A percentile compares a stretch with the other conserved stretches of the same genome.
Conservation (phyloP, 1,140 invertebrate genomes). For the Musca domestica region DNA sequence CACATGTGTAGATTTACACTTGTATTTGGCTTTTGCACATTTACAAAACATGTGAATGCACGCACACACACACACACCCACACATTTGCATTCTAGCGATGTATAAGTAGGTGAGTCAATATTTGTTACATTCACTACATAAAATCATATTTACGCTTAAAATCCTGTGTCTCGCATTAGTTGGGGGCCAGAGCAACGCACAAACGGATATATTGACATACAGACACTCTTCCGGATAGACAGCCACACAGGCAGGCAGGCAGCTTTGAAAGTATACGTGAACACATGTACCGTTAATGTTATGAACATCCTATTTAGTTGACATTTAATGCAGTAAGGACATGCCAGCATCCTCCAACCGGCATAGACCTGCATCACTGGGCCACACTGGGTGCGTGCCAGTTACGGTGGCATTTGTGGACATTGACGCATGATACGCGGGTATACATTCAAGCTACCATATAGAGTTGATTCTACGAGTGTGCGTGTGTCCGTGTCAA, state of each 20-base stretch:
- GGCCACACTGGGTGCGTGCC: too few relatives aligned
- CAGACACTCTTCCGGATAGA: neutral
- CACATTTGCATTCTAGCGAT: neutral
- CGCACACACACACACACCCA: neutral
- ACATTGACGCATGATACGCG: too few relatives aligned
- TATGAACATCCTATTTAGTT: constrained; percentile 1
- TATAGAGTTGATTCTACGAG: neutral
- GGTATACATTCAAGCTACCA: neutral
- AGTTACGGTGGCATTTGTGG: too few relatives aligned
- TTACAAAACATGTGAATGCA: neutral
- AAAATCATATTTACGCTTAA: constrained; percentile 3
- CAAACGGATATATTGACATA: neutral
- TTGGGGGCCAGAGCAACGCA: neutral
- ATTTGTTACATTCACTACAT: constrained; percentile 7
- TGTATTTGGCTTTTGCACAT: too few relatives aligned
- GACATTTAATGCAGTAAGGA: constrained; percentile 4
- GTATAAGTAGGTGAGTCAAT: constrained; percentile 1
- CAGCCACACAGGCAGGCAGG: neutral
- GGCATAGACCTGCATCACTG: too few relatives aligned
- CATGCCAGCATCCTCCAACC: too few relatives aligned
- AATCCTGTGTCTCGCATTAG: neutral
- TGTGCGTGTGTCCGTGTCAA: neutral
- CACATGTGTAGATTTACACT: too few relatives aligned
- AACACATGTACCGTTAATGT: neutral
- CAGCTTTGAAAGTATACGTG: neutral